phyloP scores from a whole-genome alignment of 2,888 invertebrate species.

The Noctua janthe region DNA sequence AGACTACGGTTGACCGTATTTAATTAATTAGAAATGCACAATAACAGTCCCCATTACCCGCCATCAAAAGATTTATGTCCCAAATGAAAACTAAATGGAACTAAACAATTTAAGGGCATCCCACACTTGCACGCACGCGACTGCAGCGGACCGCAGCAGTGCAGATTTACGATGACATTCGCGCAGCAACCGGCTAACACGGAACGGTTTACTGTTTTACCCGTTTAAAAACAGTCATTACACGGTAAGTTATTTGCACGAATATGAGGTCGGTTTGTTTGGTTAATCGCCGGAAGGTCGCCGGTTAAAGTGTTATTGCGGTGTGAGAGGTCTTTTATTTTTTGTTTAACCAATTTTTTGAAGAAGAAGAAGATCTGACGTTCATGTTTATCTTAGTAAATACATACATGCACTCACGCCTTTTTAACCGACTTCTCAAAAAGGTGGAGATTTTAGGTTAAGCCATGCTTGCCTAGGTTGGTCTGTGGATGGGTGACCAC shows the following conservation, averaged over 20 bases:
- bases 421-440: no score
- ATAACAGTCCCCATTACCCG: neutral
- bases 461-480: no score
- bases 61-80: neutral
- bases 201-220: conserved; percentile 46
- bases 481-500: no score
- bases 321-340: conserved; percentile 14
- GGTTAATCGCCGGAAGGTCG: conserved; percentile 34
- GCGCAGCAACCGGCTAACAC: conserved; percentile 31
- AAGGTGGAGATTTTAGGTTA: no score
- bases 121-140: conserved; percentile 23
- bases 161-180: conserved; percentile 57
- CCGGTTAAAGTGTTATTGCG: conserved; percentile 22
- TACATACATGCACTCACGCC: no score
- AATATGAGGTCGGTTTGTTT: conserved; percentile 27
- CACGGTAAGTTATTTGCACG: conserved; percentile 48
- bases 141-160: conserved; percentile 37
- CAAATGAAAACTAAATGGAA: conserved; percentile 2
- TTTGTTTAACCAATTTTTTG: conserved; percentile 12
- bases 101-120: conserved; percentile 19
- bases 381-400: no score
- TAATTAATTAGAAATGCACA: neutral
- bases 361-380: neutral
- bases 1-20: neutral
- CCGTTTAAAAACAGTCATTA: conserved; percentile 60